phyloP scores from a whole-genome alignment of 2,888 invertebrate genomes.

The Malacosoma neustria region DNA sequence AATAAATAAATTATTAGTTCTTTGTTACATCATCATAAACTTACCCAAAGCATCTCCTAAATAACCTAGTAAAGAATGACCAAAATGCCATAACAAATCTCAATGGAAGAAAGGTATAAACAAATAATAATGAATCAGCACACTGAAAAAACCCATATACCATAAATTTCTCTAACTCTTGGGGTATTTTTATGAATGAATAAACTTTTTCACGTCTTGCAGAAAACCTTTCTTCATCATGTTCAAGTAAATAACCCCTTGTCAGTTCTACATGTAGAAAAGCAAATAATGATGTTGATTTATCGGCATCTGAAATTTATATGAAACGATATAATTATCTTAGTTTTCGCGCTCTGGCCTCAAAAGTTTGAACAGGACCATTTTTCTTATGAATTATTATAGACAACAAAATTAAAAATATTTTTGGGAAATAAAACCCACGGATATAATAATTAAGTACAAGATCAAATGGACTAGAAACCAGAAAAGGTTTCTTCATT shows the following conservation, averaged over 20 bases:
- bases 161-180: conserved; percentile 94
- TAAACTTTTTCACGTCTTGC: conserved; percentile 96
- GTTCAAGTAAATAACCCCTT: conserved; percentile 93
- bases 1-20: no score
- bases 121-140: conserved; percentile 96
- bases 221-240: conserved; percentile 95
- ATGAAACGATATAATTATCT: no score
- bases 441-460: no score
- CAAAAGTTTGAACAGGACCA: no score
- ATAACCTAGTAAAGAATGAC: conserved; percentile 83
- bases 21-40: no score
- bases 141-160: conserved; percentile 96
- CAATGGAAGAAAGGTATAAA: conserved; percentile 97
- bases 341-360: no score
- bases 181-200: conserved; percentile 96
- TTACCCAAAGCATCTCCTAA: conserved; percentile 84
- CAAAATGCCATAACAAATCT: conserved; percentile 91
- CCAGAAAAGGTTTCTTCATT: no score
- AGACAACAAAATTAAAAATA: no score
- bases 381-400: no score
- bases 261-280: conserved; percentile 92
- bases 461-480: no score
- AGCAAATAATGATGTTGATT: conserved; percentile 68
- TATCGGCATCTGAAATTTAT: conserved; percentile 47
- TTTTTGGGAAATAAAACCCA: no score